Conservation (phyloP, 92 coral and sea anemone genomes). For the Porites cylindrica region DNA sequence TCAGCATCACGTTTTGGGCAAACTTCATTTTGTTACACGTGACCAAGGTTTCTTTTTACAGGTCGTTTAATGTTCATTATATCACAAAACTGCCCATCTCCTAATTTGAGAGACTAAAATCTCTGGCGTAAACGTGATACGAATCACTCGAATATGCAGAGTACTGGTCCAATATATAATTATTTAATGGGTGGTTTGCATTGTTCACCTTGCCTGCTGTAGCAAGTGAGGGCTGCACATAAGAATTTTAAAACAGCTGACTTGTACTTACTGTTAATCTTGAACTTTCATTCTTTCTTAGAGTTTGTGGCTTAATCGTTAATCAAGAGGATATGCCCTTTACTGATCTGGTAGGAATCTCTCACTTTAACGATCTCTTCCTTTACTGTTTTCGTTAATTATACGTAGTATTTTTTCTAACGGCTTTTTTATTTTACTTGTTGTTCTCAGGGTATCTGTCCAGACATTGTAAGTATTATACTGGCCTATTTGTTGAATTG, state of each 20-base stretch:
- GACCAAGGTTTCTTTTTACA: no score
- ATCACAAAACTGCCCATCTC: no score
- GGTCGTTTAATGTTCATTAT: no score
- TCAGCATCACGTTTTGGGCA: no score
- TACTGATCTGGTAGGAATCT: slow-evolving; percentile 81
- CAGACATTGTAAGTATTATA: slow-evolving; percentile 92
- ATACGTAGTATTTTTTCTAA: not conserved
- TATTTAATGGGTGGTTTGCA: no score
- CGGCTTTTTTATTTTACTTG: not conserved
- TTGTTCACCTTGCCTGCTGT: no score
- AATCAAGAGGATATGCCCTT: slow-evolving; percentile 99
- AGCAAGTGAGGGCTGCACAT: not conserved
- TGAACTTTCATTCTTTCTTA: slow-evolving; percentile 12
- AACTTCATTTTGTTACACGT: no score
- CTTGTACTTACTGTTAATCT: not conserved
- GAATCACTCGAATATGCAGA: no score
- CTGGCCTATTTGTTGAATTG: not conserved
- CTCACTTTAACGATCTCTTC: not conserved
- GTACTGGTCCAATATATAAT: no score
- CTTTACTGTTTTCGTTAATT: not conserved
- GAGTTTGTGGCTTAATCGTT: slow-evolving; percentile 96
- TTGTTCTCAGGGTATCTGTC: slow-evolving; percentile 89
- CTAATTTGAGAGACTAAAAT: no score
- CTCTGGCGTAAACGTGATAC: no score
- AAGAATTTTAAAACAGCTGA: not conserved